Base-by-base conservation (phyloP, 2,888 invertebrate genomes). In the Craniophora ligustri region DNA sequence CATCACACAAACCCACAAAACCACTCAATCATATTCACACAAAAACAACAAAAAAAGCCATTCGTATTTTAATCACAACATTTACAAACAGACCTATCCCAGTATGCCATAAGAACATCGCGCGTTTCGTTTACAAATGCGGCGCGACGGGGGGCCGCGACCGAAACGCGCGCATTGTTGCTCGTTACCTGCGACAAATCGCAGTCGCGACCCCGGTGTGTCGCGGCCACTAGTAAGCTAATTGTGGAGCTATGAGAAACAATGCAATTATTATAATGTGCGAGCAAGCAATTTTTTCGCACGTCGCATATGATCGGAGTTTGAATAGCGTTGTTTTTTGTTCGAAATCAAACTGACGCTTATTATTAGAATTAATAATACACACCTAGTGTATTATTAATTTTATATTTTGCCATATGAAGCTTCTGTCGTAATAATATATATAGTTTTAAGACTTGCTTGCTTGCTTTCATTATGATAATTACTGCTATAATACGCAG, bases 111-210 rank as follows among this genome's bases (percentile, higher is more conserved):
- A 47, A 50, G 58, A 62, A 56, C 56, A 41, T 44, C 42, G 36
- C 55, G 47, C 42, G 55, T 47, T 73, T 87, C 42, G 55, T 47
- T 73, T 87, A 91, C 90, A 91, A 91, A 91, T 91, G 89, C 78
- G 75, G 59, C 75, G 67, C 86, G 75, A 87, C 91, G 82, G 91
- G 92, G 88, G 86, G 84, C 82, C 75, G 88, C 85, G 89, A 86
- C 88, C 86, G 81, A 82, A 85, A 82, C 85, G 84, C 84, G 76
- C 75, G 85, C 79, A 90, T 91, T 91, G 91, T 90, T 84, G 88
- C 89, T 90, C 87, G 88, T 91, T 89, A 91, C 86, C 63, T 63
- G 75, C 82, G 86, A 88, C 87, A 87, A 88, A 77, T 75, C 72
- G 73, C 65, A 66, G 63, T 48, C 59, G 55, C 62, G 69, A 74